Conservation (phyloP, 2,797 vertebrate species). For the Craterocephalus amniculus region DNA sequence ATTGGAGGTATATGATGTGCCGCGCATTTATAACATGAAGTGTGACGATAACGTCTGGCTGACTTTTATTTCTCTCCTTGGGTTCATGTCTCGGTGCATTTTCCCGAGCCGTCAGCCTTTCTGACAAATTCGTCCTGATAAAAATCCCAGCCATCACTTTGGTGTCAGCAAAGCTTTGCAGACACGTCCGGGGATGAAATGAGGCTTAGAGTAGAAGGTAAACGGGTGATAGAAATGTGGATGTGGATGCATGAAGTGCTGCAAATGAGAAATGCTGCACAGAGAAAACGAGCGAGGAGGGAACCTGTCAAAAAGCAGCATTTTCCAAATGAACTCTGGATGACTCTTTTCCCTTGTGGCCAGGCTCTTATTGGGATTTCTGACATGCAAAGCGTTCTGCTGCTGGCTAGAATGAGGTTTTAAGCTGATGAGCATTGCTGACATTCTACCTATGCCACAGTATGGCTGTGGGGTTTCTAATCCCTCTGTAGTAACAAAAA, state of each 20-base stretch:
- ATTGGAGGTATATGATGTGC: constrained; percentile 5
- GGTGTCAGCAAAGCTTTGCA: constrained; percentile 12
- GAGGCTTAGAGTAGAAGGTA: constrained; percentile 30
- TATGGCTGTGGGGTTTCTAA: constrained; percentile 18
- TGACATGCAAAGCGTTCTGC: constrained; percentile 9
- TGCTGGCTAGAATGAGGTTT: not conserved
- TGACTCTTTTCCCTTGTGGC: constrained; percentile 18
- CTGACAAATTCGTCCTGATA: constrained; percentile 4
- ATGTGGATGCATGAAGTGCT: constrained; percentile 3
- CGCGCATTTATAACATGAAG: constrained; percentile 15
- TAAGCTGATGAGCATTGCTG: not conserved
- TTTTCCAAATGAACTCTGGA: constrained; percentile 23
- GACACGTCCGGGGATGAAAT: constrained; percentile 15
- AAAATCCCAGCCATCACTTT: not conserved
- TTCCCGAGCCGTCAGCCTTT: constrained; percentile 11
- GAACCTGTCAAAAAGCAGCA: constrained; percentile 19
- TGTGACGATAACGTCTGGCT: constrained; percentile 4
- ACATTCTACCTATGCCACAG: constrained; percentile 1
- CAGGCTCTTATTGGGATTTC: constrained; percentile 22
- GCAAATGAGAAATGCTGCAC: constrained; percentile 22
- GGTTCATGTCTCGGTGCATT: not conserved
- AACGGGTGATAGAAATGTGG: constrained; percentile 7
- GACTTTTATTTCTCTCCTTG: constrained; percentile 48
- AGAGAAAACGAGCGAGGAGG: not conserved
- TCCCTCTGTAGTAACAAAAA: constrained; percentile 36